Conservation (phyloP, 2,797 vertebrate genomes). For the Eremophila alpestris region DNA sequence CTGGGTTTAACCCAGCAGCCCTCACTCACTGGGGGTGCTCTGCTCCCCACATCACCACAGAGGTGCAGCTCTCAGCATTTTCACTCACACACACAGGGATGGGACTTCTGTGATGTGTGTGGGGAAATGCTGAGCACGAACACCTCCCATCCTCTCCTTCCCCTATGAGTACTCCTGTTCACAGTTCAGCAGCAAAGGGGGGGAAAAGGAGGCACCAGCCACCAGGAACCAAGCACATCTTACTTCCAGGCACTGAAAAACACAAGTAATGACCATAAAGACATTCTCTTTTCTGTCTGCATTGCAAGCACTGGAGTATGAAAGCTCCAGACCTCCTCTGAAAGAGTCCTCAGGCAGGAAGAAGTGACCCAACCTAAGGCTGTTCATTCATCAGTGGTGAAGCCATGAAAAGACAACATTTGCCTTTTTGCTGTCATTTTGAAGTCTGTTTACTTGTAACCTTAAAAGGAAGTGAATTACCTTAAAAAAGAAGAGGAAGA, state of each 20-base stretch:
- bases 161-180: fast-evolving
- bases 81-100: neutral
- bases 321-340: neutral
- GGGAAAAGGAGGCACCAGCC: neutral
- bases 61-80: neutral
- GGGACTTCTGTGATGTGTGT: neutral
- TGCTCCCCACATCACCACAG: neutral
- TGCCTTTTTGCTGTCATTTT: slow-evolving; percentile 5
- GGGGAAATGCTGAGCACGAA: neutral
- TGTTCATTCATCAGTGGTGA: neutral
- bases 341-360: neutral
- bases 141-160: neutral
- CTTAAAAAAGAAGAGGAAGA: neutral
- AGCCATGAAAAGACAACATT: neutral
- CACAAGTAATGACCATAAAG: neutral
- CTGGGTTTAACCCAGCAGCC: neutral
- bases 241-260: neutral
- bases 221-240: neutral
- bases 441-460: neutral
- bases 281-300: neutral
- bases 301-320: neutral
- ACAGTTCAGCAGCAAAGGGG: neutral
- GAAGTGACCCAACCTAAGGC: neutral
- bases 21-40: neutral
- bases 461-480: slow-evolving; percentile 13